A percentile compares a stretch with the other conserved stretches of the same genome.
These are phyloP conservation scores for Zootoca vivipara DNA, from an alignment of 2,113 vertebrate species.

Conservation along the genomic window DNA sequence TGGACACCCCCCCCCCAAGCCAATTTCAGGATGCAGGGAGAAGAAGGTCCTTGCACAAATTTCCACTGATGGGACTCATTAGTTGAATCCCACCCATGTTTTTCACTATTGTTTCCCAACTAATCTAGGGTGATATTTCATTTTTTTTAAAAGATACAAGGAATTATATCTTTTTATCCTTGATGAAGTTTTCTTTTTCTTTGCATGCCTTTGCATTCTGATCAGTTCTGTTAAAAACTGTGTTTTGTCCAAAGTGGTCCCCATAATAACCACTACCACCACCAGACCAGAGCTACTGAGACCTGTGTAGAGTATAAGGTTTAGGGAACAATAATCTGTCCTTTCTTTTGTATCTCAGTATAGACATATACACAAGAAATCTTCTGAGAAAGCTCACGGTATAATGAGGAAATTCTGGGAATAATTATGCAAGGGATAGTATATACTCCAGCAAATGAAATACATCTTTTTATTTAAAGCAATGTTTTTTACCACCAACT, in stretches of 20 bases:
- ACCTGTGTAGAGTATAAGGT: background rate
- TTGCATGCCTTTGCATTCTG: background rate
- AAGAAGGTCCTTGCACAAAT: no score
- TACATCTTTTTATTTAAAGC: conserved; percentile 62
- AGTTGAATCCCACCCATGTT: no score
- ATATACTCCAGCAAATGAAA: conserved; percentile 64
- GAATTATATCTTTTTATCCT: background rate
- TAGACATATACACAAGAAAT: conserved; percentile 62
- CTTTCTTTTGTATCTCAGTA: conserved; percentile 26
- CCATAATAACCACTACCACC: no score
- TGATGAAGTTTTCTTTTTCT: background rate
- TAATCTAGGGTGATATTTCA: background rate
- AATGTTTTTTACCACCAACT: conserved; percentile 70
- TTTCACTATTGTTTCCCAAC: background rate
- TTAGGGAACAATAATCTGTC: background rate
- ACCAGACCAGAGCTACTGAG: background rate
- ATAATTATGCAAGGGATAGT: conserved; percentile 71
- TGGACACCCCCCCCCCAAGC: no score
- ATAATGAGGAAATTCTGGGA: conserved; percentile 66
- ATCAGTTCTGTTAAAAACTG: background rate
- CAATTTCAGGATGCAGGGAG: no score
- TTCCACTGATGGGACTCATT: no score
- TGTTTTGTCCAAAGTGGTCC: background rate
- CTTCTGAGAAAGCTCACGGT: conserved; percentile 53
- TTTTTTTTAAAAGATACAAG: background rate